Percentiles rank a stretch among this genome's conserved stretches.
phyloP scores from a whole-genome alignment of 2,888 invertebrate genomes.

The Elegia similella region DNA sequence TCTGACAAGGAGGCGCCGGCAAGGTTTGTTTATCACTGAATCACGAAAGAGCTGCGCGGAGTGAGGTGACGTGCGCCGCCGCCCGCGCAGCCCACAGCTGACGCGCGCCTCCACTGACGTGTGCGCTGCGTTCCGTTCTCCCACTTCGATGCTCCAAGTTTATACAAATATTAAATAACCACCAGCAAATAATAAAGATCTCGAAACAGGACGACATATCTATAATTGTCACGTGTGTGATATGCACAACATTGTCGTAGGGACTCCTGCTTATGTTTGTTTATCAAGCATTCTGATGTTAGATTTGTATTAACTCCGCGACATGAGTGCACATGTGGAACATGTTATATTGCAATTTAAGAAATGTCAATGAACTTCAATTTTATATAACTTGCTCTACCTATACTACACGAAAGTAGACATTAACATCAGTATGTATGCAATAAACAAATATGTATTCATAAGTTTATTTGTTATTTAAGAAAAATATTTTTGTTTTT shows the following conservation, averaged over 20 bases:
- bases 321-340: background rate
- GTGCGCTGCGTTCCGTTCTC: conserved; percentile 24
- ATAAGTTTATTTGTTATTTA: too few species aligned
- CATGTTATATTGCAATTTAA: background rate
- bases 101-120: conserved; percentile 36
- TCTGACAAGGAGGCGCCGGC: conserved; percentile 59
- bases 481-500: too few species aligned
- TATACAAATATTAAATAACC: background rate
- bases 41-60: conserved; percentile 35
- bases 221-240: background rate
- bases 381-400: too few species aligned
- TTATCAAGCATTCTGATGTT: background rate
- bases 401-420: too few species aligned
- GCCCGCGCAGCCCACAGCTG: conserved; percentile 32
- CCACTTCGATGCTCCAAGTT: background rate
- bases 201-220: background rate
- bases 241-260: background rate
- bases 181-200: background rate
- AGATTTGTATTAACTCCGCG: background rate
- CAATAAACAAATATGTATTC: too few species aligned
- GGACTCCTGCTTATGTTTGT: background rate
- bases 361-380: background rate
- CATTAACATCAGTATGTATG: too few species aligned
- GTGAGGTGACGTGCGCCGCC: conserved; percentile 25
- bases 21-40: conserved; percentile 69